Base-by-base conservation (phyloP, 2,113 vertebrate species). In the Numenius arquata region DNA sequence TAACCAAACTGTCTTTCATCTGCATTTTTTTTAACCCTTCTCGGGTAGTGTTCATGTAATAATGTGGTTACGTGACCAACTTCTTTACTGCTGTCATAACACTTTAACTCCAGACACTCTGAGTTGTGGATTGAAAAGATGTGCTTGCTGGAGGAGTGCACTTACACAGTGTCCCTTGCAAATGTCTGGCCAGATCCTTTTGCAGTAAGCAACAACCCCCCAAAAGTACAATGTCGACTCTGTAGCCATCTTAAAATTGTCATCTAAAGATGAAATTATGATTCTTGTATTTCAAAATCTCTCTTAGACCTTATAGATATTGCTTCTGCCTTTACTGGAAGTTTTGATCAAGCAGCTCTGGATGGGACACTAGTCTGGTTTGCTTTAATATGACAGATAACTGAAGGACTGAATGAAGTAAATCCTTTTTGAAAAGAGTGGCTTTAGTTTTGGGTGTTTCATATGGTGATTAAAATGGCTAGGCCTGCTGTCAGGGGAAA, bases 361-460 rank as follows among this genome's bases (percentile, higher is more conserved):
- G 27, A 56, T 13, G 41, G 56, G 29, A 32, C 36, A 9, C 12
- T n/a, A 20, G 27, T 38, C n/a, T 61, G 5, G 5, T 61, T 59
- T 85, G 9, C 58, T 76, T 59, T n/a, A 48, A 76, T 76, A 62
- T 72, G 36, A 30, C 15, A 23, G 45, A 5, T 65, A 55, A 71
- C 14, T 53, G 32, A 68, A 62, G 26, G 43, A 59, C 1, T 12
- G 30, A 63, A 59, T 30, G 6, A 84, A 91, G 10, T 36, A 47
- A 66, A 85, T 38, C 6, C 8, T 75, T 53, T 65, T 32, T 59
- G 34, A 70, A 71, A 80, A 21, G 16, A 89, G 36, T 50, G 70
- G 32, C 32, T 97, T 92, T 86, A 50, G 36, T 47, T 88, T 85
- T 74, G 80, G 59, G 15, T 95, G 61, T 94, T 94, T 90, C 80